Conservation (phyloP, 2,797 vertebrate genomes). For the Lagorchestes hirsutus region DNA sequence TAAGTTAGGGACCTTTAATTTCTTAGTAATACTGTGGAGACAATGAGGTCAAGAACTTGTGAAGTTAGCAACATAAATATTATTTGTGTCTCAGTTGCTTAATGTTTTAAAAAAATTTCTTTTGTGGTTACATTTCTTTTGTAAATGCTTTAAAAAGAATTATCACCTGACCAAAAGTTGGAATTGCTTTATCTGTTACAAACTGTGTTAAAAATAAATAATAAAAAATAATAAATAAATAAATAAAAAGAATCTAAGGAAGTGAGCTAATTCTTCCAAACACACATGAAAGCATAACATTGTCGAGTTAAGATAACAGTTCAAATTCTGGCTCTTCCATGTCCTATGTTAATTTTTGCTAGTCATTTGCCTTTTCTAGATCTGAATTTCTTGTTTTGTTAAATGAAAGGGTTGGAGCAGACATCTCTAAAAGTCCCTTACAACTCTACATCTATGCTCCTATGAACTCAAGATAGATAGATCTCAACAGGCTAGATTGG, state of each 20-base stretch:
- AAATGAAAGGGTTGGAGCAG: neutral
- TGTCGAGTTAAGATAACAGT: neutral
- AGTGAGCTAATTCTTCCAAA: neutral
- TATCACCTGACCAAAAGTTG: too few species aligned
- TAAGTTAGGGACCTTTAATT: too few species aligned
- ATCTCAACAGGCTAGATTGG: neutral
- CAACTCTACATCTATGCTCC: neutral
- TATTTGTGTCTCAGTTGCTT: too few species aligned
- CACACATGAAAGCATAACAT: neutral
- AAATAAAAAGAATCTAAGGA: neutral
- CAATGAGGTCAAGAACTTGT: too few species aligned
- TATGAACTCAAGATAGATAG: neutral
- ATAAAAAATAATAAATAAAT: too few species aligned
- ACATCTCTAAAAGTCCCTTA: neutral
- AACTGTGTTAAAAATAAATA: too few species aligned
- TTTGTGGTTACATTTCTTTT: too few species aligned
- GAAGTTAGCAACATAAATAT: too few species aligned
- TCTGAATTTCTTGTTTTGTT: neutral
- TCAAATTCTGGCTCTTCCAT: neutral
- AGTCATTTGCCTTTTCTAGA: neutral
- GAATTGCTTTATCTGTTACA: too few species aligned
- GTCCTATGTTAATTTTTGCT: neutral
- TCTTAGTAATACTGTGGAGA: too few species aligned
- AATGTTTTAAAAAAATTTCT: too few species aligned
- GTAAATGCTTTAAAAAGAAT: too few species aligned